These are phyloP conservation scores for Sminthurinus aureus DNA, from an alignment of 2,888 invertebrate genomes.

Conservation along the genomic window DNA sequence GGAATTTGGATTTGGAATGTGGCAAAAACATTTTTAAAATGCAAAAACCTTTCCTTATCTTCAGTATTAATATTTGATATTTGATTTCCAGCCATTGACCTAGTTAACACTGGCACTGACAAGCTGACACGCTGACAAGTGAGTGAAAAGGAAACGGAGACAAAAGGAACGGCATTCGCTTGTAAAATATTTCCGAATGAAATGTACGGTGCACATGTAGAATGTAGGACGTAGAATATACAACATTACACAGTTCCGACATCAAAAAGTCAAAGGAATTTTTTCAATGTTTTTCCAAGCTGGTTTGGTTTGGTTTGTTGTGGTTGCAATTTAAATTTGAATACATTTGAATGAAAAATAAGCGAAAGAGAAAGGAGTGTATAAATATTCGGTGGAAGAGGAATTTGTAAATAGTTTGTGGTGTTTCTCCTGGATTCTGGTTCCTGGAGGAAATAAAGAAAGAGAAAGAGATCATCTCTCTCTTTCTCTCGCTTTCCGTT, in stretches of 20 bases:
- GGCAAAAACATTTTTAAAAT: no score
- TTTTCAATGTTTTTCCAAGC: no score
- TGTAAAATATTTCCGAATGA: no score
- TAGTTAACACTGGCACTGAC: neutral
- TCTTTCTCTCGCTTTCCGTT: neutral
- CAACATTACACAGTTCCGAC: no score
- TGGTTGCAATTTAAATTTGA: constrained; percentile 1
- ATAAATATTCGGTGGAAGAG: neutral
- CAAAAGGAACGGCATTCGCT: neutral
- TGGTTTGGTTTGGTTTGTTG: neutral
- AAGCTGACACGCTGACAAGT: neutral
- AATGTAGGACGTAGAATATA: no score
- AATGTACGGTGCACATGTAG: no score
- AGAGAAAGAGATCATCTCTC: constrained; percentile 9
- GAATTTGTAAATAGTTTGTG: neutral
- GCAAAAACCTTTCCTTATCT: no score
- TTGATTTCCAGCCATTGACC: neutral
- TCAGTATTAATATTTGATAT: neutral
- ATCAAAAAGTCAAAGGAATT: neutral
- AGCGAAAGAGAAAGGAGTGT: neutral
- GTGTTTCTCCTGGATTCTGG: no score
- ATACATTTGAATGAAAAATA: neutral
- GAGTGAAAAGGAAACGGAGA: neutral
- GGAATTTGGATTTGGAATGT: no score
- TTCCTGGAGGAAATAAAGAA: neutral